Evolutionary conservation across 2,888 invertebrate species (phyloP), one percentile per base, ranked within the genome.

Genomic region (Tetragonisca angustula): DNA sequence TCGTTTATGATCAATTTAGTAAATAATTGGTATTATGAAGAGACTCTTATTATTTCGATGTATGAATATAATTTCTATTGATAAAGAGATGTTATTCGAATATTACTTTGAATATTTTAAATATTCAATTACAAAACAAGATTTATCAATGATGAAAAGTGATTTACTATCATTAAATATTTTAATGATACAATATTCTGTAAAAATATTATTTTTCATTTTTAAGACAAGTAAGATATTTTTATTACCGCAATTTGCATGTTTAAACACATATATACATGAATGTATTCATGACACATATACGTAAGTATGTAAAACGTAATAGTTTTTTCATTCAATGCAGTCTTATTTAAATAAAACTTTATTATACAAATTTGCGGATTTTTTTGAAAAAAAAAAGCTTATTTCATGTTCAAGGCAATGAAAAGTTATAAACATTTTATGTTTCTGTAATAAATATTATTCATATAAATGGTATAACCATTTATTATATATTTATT

Each of bases 151-250:
- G 6, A 1, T 27, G 24, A 32, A 9, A 76, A 50, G 61, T 54
- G 17, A 50, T 15, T 19, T 54, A 27, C 64, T 69, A 69, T 54
- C 32, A 24, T 65, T 64, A 64, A 73, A 49, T 24, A 9, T 59
- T 27, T 77, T 17, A 27, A 24, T 52, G 13, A 15, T 59, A 59
- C 67, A 59, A 59, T 54, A 21, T 21, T 11, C 50, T 43, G 15
- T 61, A 21, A 70, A 84, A 79, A 79, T 68, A 79, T 78, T 61
- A 77, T 17, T 19, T 73, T 80, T 69, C 76, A 85, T 76, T 83
- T 76, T 77, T 70, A 24, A 65, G 83, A 85, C 79, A 82, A 81
- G 86, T 88, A 84, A 90, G 87, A 86, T 88, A 89, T 82, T 72
- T 89, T 81, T 83, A 76, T 65, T 70, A 73, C 13, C 32, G 3